A percentile compares a stretch with the other conserved stretches of the same genome.
Evolutionary conservation across 2,888 invertebrate species (phyloP).

Genomic region (Ormyrus thymus): DNA sequence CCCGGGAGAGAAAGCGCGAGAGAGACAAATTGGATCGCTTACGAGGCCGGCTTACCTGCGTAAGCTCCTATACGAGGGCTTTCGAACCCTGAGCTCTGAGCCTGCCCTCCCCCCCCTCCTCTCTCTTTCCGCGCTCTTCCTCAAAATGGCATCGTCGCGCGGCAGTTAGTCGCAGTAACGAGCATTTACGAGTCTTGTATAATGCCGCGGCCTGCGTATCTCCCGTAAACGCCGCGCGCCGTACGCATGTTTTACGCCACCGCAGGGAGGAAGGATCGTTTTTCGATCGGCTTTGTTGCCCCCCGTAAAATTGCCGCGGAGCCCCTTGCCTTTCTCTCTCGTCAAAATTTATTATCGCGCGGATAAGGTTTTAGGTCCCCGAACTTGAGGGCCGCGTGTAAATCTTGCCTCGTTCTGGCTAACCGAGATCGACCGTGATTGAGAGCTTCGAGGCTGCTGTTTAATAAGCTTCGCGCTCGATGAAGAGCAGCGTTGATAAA

Average conservation of each 20-base stretch:
- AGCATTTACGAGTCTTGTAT: slow-evolving; percentile 13
- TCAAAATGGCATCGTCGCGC: slow-evolving; percentile 22
- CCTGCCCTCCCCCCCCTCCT: background rate
- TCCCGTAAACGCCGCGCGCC: background rate
- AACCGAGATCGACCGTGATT: slow-evolving; percentile 10
- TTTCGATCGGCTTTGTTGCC: too few relatives aligned
- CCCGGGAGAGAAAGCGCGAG: background rate
- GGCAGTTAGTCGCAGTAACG: slow-evolving; percentile 33
- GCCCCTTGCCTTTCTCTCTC: background rate
- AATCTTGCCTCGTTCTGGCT: background rate
- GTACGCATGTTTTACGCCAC: too few relatives aligned
- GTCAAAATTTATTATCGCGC: slow-evolving; percentile 16
- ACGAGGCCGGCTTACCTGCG: slow-evolving; percentile 28
- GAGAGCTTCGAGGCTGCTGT: background rate
- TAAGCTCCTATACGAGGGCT: slow-evolving; percentile 12
- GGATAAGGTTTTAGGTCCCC: slow-evolving; percentile 21
- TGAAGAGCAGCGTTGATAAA: too few relatives aligned
- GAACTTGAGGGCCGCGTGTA: background rate
- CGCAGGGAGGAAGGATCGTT: too few relatives aligned
- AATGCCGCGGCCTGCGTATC: background rate
- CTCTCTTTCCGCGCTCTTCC: background rate
- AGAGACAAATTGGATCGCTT: slow-evolving; percentile 48
- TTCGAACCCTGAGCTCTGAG: slow-evolving; percentile 2
- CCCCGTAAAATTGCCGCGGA: slow-evolving; percentile 1
- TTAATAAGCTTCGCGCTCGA: too few relatives aligned